These are phyloP conservation scores for Scophthalmus maximus DNA, from an alignment of 2,113 vertebrate genomes.

Conservation along the genomic window DNA sequence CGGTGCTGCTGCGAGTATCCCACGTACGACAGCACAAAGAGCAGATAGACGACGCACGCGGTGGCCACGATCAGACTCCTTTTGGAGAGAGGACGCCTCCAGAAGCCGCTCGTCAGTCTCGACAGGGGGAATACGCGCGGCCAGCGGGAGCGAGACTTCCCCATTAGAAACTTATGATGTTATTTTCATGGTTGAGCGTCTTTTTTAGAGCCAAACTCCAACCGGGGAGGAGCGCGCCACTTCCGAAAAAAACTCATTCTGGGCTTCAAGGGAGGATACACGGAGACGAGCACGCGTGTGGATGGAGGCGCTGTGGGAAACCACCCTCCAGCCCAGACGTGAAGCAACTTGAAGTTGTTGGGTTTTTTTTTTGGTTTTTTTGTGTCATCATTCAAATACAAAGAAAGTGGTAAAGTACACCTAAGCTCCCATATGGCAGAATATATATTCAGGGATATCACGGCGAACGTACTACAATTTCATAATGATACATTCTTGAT, in stretches of 20 bases:
- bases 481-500: too few relatives aligned
- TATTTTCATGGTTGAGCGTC: conserved; percentile 82
- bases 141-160: conserved; percentile 83
- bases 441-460: too few relatives aligned
- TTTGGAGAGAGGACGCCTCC: conserved; percentile 83
- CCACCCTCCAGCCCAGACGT: conserved; percentile 33
- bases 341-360: conserved; percentile 15
- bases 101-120: conserved; percentile 76
- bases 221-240: conserved; percentile 75
- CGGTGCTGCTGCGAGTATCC: conserved; percentile 80
- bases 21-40: conserved; percentile 88
- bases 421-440: too few relatives aligned
- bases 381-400: not conserved
- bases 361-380: not conserved
- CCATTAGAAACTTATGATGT: conserved; percentile 77
- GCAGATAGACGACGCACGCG: conserved; percentile 86
- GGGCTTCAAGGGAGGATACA: conserved; percentile 69
- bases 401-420: too few relatives aligned
- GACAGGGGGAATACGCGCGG: conserved; percentile 74
- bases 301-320: conserved; percentile 57
- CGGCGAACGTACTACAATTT: too few relatives aligned
- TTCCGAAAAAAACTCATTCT: conserved; percentile 75
- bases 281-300: conserved; percentile 68
- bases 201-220: conserved; percentile 44
- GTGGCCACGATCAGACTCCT: conserved; percentile 83